phyloP scores from a whole-genome alignment of 2,888 invertebrate species.

The Mythimna loreyi region DNA sequence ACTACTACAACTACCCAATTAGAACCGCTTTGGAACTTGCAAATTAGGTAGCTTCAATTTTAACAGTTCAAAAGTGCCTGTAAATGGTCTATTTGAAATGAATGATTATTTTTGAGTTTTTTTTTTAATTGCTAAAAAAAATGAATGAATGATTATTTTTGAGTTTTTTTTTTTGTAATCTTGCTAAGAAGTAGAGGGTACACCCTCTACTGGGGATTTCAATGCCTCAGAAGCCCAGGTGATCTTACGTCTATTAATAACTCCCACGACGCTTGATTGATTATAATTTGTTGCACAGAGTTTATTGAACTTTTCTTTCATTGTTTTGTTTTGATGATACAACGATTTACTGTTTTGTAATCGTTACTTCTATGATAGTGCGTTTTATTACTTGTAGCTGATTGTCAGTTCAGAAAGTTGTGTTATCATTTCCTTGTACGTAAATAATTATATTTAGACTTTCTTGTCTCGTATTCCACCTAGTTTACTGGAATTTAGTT shows the following conservation, averaged over 20 bases:
- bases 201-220: slow-evolving; percentile 89
- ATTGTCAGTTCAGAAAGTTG: slow-evolving; percentile 17
- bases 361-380: slow-evolving; percentile 20
- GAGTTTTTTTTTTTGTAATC: too few relatives aligned
- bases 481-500: too few relatives aligned
- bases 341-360: slow-evolving; percentile 28
- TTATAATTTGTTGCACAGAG: slow-evolving; percentile 54
- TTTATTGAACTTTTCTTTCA: slow-evolving; percentile 61
- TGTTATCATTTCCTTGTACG: neutral
- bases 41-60: too few relatives aligned
- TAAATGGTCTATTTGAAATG: too few relatives aligned
- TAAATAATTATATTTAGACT: neutral
- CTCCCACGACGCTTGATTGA: slow-evolving; percentile 52
- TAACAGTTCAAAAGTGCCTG: too few relatives aligned
- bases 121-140: too few relatives aligned
- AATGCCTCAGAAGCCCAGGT: slow-evolving; percentile 90
- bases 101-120: too few relatives aligned
- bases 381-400: slow-evolving; percentile 24
- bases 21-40: too few relatives aligned
- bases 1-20: too few relatives aligned
- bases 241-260: slow-evolving; percentile 67
- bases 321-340: slow-evolving; percentile 45
- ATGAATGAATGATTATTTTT: too few relatives aligned
- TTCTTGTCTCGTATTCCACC: neutral
- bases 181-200: too few relatives aligned